Conservation (phyloP, 2,888 invertebrate species). For the Oxycera nigricornis region DNA sequence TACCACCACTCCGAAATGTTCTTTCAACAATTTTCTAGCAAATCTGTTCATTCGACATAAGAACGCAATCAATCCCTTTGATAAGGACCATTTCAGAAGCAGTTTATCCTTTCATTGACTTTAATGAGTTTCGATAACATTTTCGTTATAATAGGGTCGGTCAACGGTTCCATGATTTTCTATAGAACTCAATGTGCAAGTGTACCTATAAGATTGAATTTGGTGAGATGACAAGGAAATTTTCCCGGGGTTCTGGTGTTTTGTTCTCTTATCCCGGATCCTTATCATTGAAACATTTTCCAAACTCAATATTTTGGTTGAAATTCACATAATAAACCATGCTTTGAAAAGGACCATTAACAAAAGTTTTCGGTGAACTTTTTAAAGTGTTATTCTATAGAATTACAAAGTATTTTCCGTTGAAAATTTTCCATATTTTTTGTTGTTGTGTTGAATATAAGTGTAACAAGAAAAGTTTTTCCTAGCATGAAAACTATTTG, state of each 20-base stretch:
- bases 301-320: background rate
- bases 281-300: background rate
- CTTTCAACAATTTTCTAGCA: slow-evolving; percentile 25
- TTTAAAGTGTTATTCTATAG: background rate
- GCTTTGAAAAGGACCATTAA: background rate
- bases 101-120: slow-evolving; percentile 40
- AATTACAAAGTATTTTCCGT: background rate
- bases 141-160: slow-evolving; percentile 23
- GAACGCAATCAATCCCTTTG: slow-evolving; percentile 41
- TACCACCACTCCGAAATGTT: background rate
- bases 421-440: background rate
- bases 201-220: background rate
- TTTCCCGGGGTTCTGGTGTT: background rate
- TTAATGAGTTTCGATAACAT: slow-evolving; percentile 40
- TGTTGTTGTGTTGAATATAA: too few species aligned
- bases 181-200: background rate
- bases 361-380: background rate
- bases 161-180: slow-evolving; percentile 9
- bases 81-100: slow-evolving; percentile 32
- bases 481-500: background rate
- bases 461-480: slow-evolving; percentile 5
- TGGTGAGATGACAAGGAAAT: background rate
- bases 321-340: background rate
- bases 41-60: slow-evolving; percentile 38
- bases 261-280: background rate